Percentiles rank a stretch among this genome's conserved stretches.
Conservation (phyloP, 1,140 invertebrate genomes). For the Maniola jurtina region DNA sequence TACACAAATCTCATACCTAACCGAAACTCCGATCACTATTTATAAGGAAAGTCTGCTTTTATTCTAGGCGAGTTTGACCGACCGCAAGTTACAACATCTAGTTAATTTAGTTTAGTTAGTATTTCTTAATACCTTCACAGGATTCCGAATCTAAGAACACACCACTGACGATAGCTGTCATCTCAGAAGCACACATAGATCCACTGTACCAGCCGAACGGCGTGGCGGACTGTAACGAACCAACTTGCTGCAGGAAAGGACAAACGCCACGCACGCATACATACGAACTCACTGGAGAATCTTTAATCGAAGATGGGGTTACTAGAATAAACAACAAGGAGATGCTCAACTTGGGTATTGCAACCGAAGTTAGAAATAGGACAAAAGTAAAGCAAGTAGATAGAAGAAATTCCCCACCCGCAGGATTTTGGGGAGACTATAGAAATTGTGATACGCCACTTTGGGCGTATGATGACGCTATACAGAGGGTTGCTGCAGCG, state of each 20-base stretch:
- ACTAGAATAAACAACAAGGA: conserved; percentile 35
- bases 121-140: neutral
- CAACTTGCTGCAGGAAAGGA: conserved; percentile 87
- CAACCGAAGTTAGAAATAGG: conserved; percentile 38
- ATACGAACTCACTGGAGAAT: conserved; percentile 37
- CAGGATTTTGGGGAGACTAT: conserved; percentile 90
- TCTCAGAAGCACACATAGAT: conserved; percentile 92
- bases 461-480: conserved; percentile 81
- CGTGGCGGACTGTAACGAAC: conserved; percentile 85
- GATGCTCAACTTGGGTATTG: conserved; percentile 51
- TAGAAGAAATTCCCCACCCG: conserved; percentile 61
- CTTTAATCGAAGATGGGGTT: conserved; percentile 38
- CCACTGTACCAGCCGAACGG: conserved; percentile 83
- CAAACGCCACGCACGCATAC: conserved; percentile 53
- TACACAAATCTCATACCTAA: no score
- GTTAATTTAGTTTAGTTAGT: no score
- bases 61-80: no score
- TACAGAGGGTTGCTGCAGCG: conserved; percentile 77
- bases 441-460: conserved; percentile 86
- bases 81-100: no score
- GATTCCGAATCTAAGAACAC: neutral
- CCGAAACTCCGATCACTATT: no score
- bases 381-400: conserved; percentile 22
- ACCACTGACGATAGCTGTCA: conserved; percentile 81
- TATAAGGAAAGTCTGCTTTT: no score